Evolutionary conservation across 2,113 vertebrate genomes (phyloP).

Genomic region (Scortum barcoo): DNA sequence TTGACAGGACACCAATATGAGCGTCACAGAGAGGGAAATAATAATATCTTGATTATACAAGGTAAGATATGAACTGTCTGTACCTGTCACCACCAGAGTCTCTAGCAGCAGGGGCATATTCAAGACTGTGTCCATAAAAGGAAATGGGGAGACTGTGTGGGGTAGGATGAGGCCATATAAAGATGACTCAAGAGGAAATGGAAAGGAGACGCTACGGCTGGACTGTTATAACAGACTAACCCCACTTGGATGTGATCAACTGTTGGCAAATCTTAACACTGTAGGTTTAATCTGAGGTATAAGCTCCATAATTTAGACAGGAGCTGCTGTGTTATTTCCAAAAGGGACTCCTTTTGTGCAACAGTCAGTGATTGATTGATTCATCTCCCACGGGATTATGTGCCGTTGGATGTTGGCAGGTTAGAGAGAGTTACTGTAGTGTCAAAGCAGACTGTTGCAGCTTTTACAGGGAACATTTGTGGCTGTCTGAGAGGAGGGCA

Average conservation of each 20-base stretch:
- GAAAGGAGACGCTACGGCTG: constrained; percentile 34
- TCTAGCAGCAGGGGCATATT: background rate
- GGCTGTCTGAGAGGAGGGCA: constrained; percentile 31
- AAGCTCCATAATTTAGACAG: background rate
- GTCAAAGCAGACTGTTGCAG: constrained; percentile 4
- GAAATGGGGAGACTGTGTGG: background rate
- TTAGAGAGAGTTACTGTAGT: constrained; percentile 5
- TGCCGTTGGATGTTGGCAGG: constrained; percentile 36
- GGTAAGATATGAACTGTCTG: constrained; percentile 12
- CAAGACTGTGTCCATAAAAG: constrained; percentile 56
- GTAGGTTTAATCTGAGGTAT: constrained; percentile 12
- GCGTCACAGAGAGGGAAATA: background rate
- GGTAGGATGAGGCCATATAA: constrained; percentile 7
- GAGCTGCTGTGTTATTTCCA: constrained; percentile 15
- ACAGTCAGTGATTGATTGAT: constrained; percentile 29
- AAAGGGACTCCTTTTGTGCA: constrained; percentile 3
- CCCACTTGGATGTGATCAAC: background rate
- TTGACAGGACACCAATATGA: background rate
- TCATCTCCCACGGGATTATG: background rate
- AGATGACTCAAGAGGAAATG: constrained; percentile 15
- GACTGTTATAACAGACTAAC: constrained; percentile 16
- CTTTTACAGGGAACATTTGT: constrained; percentile 33
- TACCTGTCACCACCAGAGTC: constrained; percentile 30
- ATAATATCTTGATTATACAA: background rate
- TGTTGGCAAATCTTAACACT: background rate